Base-by-base conservation (phyloP, 2,888 invertebrate genomes). In the Microchrysa polita region DNA sequence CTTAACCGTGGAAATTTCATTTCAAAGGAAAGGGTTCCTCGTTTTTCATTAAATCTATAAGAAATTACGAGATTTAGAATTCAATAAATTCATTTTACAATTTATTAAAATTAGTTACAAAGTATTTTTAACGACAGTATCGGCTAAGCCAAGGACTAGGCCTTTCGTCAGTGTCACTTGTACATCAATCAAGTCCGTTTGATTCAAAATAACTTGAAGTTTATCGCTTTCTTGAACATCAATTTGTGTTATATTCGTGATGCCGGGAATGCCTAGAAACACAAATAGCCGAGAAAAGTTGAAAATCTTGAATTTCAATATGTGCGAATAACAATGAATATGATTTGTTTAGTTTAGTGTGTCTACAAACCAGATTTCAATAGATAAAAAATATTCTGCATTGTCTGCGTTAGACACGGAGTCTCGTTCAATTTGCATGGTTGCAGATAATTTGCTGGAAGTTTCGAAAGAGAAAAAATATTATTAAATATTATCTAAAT, bases 1-100 rank as follows among this genome's bases (percentile, higher is more conserved):
- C 65, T n/a, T 12, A 65, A n/a, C 14, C 18, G n/a, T 65, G 65
- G 65, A 65, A 65, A 65, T 44, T 22, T 44, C 65, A 65, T 65
- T 22, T 65, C 65, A 44, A 65, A 65, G 10, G 65, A 65, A 2
- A 65, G 20, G 10, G 65, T 65, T 65, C 65, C 65, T 5, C 65
- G 65, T 22, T 48, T 44, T 48, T 65, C 65, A 44, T 65, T 48
- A 18, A 44, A 65, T 16, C 65, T 65, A 16, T 10, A 61, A 61
- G 1, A 55, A 55, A 2, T 55, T 18, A 16, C 12, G 52, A 52
- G 16, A 14, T n/a, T n/a, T n/a, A n/a, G n/a, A n/a, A n/a, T n/a
- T n/a, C n/a, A n/a, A 10, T 52, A 52, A 5, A 52, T 52, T 14
- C 27, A 34, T 34, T 5, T 34, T n/a, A n/a, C n/a, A n/a, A n/a